Evolutionary conservation across 2,797 vertebrate species (phyloP), one percentile per base, ranked within the genome.

Genomic region (Tiaroga cobitis): DNA sequence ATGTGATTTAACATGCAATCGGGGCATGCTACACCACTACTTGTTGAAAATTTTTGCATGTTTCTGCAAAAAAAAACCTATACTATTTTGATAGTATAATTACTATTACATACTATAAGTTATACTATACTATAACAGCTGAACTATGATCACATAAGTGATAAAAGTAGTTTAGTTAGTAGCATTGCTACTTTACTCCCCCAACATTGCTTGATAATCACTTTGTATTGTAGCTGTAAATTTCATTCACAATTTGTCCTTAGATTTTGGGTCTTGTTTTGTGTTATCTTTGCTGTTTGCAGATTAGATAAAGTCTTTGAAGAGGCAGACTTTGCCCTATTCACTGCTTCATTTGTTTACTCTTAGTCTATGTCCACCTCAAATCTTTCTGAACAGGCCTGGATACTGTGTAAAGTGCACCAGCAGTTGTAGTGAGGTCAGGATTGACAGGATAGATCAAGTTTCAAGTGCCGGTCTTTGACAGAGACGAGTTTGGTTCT

Each of bases 221-320:
- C 43, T 86, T 73, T 86, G 43, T 34, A 32, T 75, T 49, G 6
- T 37, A 80, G 59, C 68, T 68, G 56, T 82, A 56, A 61, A 75
- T 56, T 82, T 75, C 61, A 76, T 81, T 82, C 85, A 77, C 49
- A 49, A 70, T 80, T 84, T 86, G 85, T 43, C 73, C 86, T 89
- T 86, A 82, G 86, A 69, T 82, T 84, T 69, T 56, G 74, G 51
- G 39, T 54, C 79, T 80, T 67, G 59, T 87, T 73, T 76, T 72
- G 73, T 32, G 54, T 87, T 88, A 84, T 87, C 87, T 84, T 10
- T 84, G 83, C 79, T 84, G 59, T 84, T 88, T 89, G 85, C 79
- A 93, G 95, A 96, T 95, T 94, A 95, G 94, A 95, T 95, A 94
- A 91, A 89, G 89, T 87, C 88, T 95, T 95, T 95, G 93, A 95